Conservation (phyloP, 2,797 vertebrate genomes). For the Lagorchestes hirsutus region DNA sequence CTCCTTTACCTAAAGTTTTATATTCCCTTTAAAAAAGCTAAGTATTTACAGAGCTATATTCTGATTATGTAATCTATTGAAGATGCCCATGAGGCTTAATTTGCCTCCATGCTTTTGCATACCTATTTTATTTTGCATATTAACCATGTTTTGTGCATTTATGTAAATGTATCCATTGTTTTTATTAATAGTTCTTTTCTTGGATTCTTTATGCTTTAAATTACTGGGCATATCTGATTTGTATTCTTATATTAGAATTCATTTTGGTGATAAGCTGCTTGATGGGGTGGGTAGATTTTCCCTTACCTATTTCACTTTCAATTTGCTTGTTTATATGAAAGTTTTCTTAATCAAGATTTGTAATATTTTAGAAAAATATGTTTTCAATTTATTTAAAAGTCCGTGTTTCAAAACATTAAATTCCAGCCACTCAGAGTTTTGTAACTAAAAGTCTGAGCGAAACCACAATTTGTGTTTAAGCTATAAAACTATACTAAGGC, state of each 20-base stretch:
- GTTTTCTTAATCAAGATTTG: no score
- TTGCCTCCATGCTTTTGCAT: not conserved
- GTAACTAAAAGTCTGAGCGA: no score
- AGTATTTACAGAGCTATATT: not conserved
- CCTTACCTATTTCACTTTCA: not conserved
- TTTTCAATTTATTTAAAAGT: no score
- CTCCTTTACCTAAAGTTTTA: not conserved
- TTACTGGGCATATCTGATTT: not conserved
- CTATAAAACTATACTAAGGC: no score
- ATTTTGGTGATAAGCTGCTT: not conserved
- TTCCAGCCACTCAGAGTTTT: no score
- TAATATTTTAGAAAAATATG: no score
- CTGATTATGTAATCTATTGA: not conserved
- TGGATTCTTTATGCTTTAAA: not conserved
- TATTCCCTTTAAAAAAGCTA: not conserved
- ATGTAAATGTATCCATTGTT: not conserved
- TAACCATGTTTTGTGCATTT: not conserved
- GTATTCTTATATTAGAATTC: not conserved
- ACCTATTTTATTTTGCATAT: not conserved
- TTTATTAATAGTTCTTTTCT: not conserved
- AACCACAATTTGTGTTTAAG: no score
- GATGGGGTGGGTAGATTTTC: not conserved
- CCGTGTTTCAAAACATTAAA: no score
- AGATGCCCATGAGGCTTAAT: not conserved
- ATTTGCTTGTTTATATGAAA: not conserved